Base-by-base conservation (phyloP, 2,113 vertebrate species). In the Neolamprologus sp. region DNA sequence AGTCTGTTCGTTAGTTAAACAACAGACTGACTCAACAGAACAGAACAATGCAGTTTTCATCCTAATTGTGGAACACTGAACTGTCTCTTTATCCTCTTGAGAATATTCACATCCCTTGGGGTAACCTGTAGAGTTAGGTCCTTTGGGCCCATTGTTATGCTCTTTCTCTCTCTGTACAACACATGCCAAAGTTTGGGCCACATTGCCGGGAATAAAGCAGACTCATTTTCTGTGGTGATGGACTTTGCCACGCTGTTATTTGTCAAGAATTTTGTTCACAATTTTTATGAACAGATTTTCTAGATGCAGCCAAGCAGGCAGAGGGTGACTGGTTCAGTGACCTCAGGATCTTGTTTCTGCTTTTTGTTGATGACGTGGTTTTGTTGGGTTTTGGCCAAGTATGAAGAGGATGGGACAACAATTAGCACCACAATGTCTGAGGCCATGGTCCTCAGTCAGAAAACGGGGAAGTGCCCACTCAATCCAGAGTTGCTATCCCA, bases 321-420 rank as follows among this genome's bases (percentile, higher is more conserved):
- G 51, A 10, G 19, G 9, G 51, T 11, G 9, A 53, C 51, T 53
- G 19, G 9, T n/a, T 53, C 19, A 53, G 19, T 53, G 51, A 10
- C 51, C 51, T 53, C 51, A 53, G 19, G 1, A 51, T 51, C 8
- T 51, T 9, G 9, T n/a, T 10, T 53, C 51, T n/a, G 19, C 19
- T 53, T 53, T 53, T 53, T 53, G 19, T n/a, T 1, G 49, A n/a
- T 21, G 51, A 6, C 0, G 9, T n/a, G 9, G 3, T 53, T 53
- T 53, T 53, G 19, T 53, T 53, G 19, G 51, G 5, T 53, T 53
- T 53, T 53, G 51, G 51, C 9, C 19, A n/a, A 53, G 9, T 53
- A n/a, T 53, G 19, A 53, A 53, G 51, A 53, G 51, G 51, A n/a
- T 21, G 9, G 19, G 51, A 21, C 9, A 5, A 53, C 5, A 9